phyloP scores from a whole-genome alignment of 92 coral and sea anemone genomes.

The Palythoa caribaeorum region DNA sequence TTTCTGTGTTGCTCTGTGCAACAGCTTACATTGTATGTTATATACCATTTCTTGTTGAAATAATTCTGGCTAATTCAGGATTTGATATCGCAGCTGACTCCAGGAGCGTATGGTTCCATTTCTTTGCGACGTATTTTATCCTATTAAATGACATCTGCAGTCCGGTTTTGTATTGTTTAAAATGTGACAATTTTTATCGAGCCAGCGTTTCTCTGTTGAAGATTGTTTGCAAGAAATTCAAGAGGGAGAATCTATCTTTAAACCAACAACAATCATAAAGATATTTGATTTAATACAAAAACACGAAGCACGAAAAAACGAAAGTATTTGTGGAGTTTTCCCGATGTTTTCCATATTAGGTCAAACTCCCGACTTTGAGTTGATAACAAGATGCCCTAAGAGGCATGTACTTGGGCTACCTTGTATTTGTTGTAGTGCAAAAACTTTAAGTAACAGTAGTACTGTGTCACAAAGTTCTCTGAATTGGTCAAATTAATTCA shows the following conservation, averaged over 20 bases:
- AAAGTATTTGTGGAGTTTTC: neutral
- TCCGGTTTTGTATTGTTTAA: constrained; percentile 34
- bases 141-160: constrained; percentile 34
- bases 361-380: too few relatives aligned
- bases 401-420: too few relatives aligned
- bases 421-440: too few relatives aligned
- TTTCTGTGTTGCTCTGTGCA: constrained; percentile 15
- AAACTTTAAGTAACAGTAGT: too few relatives aligned
- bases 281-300: neutral
- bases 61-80: constrained; percentile 1
- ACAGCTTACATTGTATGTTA: neutral
- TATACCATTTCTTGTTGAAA: constrained; percentile 13
- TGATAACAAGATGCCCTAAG: too few relatives aligned
- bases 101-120: constrained; percentile 2
- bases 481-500: too few relatives aligned
- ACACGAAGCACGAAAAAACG: neutral
- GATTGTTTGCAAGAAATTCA: neutral
- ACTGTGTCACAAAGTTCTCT: too few relatives aligned
- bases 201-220: constrained; percentile 2
- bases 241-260: neutral
- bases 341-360: neutral
- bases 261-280: neutral
- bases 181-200: constrained; percentile 22
- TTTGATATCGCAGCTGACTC: neutral
- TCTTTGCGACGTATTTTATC: constrained; percentile 21